Conservation (phyloP, 2,113 vertebrate genomes). For the Arenaria interpres region DNA sequence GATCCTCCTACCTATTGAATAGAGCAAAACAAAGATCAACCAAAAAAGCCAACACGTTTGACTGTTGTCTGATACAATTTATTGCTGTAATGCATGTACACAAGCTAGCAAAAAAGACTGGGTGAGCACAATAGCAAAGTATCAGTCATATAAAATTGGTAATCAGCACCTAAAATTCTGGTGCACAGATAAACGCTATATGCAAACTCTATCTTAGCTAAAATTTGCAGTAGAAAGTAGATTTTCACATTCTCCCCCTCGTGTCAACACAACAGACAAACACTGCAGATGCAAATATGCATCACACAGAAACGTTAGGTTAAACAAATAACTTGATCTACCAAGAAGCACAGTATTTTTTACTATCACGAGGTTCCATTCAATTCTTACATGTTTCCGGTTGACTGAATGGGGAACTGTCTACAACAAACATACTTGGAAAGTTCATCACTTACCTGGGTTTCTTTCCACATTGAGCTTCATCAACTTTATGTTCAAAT, state of each 20-base stretch:
- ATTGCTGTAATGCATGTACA: neutral
- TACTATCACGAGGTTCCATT: neutral
- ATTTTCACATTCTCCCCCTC: neutral
- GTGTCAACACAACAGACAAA: neutral
- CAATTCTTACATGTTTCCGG: neutral
- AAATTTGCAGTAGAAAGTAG: neutral
- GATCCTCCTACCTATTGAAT: neutral
- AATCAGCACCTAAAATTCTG: neutral
- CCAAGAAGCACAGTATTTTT: neutral
- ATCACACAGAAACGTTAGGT: neutral
- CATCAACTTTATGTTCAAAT: slow-evolving; percentile 36
- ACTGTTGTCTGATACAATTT: neutral
- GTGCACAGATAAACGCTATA: neutral
- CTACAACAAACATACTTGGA: neutral
- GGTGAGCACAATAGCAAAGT: neutral
- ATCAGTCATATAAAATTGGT: neutral
- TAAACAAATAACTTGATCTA: neutral
- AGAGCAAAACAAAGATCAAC: neutral
- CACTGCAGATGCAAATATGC: neutral
- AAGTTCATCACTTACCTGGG: slow-evolving; percentile 50
- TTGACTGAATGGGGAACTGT: neutral
- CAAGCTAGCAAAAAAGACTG: neutral
- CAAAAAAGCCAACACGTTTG: neutral
- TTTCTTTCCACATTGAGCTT: slow-evolving; percentile 53
- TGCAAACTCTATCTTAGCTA: neutral